Conservation (phyloP, 1,140 invertebrate species). For the Penaeus japonicus region DNA sequence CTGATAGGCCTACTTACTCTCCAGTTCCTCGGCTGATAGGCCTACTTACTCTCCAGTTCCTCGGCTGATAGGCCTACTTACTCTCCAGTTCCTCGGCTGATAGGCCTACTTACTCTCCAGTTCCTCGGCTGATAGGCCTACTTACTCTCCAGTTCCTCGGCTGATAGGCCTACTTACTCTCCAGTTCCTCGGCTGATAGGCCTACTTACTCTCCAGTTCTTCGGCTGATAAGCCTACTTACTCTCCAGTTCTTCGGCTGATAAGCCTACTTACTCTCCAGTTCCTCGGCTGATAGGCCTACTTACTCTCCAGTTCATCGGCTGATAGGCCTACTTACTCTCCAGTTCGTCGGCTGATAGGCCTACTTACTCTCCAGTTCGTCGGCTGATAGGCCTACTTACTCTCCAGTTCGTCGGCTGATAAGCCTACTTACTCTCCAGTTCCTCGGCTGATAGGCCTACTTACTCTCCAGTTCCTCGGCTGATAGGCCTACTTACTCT, state of each 20-base stretch:
- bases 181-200: conserved; percentile 58
- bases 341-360: background rate
- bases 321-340: conserved; percentile 17
- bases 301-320: conserved; percentile 60
- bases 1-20: conserved; percentile 17
- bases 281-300: background rate
- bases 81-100: background rate
- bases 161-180: conserved; percentile 49
- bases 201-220: background rate
- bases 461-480: conserved; percentile 57
- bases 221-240: conserved; percentile 30
- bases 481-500: conserved; percentile 52
- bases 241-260: conserved; percentile 60
- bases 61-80: conserved; percentile 43
- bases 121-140: conserved; percentile 56
- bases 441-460: conserved; percentile 56
- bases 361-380: conserved; percentile 59
- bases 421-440: conserved; percentile 54
- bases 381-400: conserved; percentile 43
- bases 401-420: background rate
- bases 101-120: conserved; percentile 54
- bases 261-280: background rate
- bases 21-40: background rate
- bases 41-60: conserved; percentile 59
- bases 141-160: background rate